Percentiles rank a stretch among this genome's conserved stretches.
Evolutionary conservation across 2,113 vertebrate genomes (phyloP).

Genomic region (Uria aalge): DNA sequence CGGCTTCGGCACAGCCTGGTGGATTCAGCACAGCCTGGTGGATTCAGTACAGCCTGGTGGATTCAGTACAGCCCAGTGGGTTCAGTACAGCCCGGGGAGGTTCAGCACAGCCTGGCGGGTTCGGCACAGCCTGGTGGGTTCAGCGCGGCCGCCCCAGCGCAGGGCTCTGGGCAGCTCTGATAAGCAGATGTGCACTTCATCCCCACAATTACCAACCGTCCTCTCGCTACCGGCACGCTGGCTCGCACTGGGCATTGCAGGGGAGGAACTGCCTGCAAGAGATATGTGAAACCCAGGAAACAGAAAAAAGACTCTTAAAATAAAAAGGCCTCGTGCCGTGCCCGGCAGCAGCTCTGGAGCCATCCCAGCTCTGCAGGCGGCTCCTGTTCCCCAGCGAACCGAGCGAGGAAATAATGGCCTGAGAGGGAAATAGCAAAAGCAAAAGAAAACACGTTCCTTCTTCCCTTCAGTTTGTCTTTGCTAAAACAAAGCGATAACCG

Average conservation of each 20-base stretch:
- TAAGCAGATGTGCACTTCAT: background rate
- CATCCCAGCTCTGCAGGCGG: background rate
- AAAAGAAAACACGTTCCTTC: background rate
- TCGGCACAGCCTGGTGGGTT: fast-evolving
- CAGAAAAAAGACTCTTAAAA: background rate
- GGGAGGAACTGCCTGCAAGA: background rate
- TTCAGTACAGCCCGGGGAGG: no score
- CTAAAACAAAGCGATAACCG: fast-evolving
- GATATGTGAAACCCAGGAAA: background rate
- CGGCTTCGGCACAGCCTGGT: fast-evolving
- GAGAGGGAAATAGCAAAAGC: background rate
- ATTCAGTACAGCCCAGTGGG: no score
- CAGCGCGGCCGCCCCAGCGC: fast-evolving
- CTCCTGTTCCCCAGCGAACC: background rate
- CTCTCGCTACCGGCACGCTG: fast-evolving
- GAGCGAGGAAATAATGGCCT: background rate
- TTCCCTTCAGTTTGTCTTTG: background rate
- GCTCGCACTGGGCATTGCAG: fast-evolving
- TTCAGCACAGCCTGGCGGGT: no score
- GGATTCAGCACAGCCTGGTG: fast-evolving
- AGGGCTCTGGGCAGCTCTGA: fast-evolving
- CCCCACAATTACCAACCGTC: background rate
- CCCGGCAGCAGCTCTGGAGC: background rate
- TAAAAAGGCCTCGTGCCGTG: background rate
- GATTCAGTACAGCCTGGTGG: no score